These are phyloP conservation scores for Athripsodes cinereus DNA, from an alignment of 2,888 invertebrate genomes.

Conservation along the genomic window DNA sequence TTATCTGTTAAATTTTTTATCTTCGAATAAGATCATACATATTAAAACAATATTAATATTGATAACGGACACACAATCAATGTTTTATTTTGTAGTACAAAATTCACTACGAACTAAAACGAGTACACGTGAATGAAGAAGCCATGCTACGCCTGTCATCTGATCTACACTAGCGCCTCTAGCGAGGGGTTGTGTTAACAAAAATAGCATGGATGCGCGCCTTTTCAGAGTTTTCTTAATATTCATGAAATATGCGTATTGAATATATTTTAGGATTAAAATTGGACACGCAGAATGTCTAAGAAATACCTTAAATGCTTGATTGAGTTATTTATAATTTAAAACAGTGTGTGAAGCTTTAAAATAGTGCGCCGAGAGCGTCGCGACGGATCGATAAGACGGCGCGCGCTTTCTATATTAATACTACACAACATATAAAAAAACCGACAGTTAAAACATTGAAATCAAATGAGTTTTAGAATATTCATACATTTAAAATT, in stretches of 20 bases:
- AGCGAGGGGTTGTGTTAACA: constrained; percentile 3
- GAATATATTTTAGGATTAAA: background rate
- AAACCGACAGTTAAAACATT: background rate
- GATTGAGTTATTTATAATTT: constrained; percentile 18
- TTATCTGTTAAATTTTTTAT: too few species aligned
- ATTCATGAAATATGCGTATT: background rate
- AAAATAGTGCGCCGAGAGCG: constrained; percentile 23
- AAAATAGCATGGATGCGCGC: background rate
- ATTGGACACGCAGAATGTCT: background rate
- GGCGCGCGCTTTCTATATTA: constrained; percentile 41
- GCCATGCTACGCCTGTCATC: constrained; percentile 15
- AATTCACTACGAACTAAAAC: constrained; percentile 3
- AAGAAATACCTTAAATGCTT: background rate
- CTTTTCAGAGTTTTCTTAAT: background rate
- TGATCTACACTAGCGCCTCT: constrained; percentile 14
- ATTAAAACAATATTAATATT: too few species aligned
- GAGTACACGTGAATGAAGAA: constrained; percentile 20
- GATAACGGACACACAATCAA: too few species aligned
- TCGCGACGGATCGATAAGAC: constrained; percentile 35
- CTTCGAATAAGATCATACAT: too few species aligned
- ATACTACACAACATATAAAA: background rate
- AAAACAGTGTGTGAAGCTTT: constrained; percentile 4
- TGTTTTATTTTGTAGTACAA: too few species aligned
- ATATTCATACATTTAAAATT: background rate
- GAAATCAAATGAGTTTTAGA: background rate